Evolutionary conservation across 2,113 vertebrate species (phyloP), one percentile per base, ranked within the genome.

Genomic region (Panurus biarmicus): DNA sequence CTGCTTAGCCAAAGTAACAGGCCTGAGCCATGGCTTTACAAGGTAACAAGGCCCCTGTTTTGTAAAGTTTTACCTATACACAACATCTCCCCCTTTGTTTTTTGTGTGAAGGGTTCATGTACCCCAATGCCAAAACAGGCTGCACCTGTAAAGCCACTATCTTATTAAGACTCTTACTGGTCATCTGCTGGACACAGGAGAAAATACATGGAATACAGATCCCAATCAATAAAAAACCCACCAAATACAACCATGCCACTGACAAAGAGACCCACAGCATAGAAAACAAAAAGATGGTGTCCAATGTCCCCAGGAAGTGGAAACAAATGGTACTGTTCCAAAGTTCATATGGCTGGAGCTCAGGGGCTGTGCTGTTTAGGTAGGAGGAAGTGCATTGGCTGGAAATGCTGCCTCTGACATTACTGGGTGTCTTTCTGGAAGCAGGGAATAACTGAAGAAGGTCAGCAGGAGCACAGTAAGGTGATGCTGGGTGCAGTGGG

Each of bases 211-310:
- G 14, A 40, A 10, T 14, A 40, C 40, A 40, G 40, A 40, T 40
- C 40, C 10, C 40, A 40, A 40, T 40, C 40, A 40, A 40, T 40
- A 40, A 10, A 40, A 40, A 40, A 40, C 40, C 14, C 40, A 40
- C 14, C 11, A 40, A 40, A 40, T 40, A 40, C 40, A 40, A 40
- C 40, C 40, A 40, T 40, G 40, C 40, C 40, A 40, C 40, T 40
- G 40, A 40, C 40, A 11, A 40, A 40, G 40, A 14, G 40, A 40
- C 40, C 99, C 98, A 98, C 96, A n/a, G 99, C 99, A 33, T 99
- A 99, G 17, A 99, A 97, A 99, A 99, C 80, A 99, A 98, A 94
- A 99, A 99, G 82, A 99, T 97, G 45, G 99, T 99, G 87, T 99
- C 99, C 95, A 99, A 72, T 0, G 96, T 98, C n/a, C 99, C 99